Conservation (phyloP, 2,888 invertebrate genomes). For the Leucoma salicis region DNA sequence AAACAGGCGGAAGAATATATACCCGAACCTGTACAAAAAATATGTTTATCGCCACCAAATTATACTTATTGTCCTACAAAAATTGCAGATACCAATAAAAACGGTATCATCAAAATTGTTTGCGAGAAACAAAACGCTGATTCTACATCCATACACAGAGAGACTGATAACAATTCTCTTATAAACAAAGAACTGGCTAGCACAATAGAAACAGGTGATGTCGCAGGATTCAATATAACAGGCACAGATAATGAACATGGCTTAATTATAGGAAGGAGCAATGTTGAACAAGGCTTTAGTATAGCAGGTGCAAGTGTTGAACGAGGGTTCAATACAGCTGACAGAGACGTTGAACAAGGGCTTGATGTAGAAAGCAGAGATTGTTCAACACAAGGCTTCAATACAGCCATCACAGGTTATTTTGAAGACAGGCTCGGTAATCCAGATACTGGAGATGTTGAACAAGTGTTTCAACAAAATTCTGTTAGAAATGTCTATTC, state of each 20-base stretch:
- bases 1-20: slow-evolving; percentile 47
- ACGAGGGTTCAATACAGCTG: no score
- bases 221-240: neutral
- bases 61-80: slow-evolving; percentile 47
- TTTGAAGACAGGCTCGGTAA: neutral
- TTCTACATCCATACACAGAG: slow-evolving; percentile 50
- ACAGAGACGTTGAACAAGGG: no score
- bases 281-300: no score
- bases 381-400: no score
- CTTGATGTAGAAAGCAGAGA: no score
- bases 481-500: neutral
- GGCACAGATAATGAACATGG: neutral
- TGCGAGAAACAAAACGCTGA: slow-evolving; percentile 62
- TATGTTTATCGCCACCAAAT: slow-evolving; percentile 19
- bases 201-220: neutral
- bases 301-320: no score
- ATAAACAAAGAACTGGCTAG: neutral
- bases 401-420: no score
- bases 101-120: slow-evolving; percentile 21
- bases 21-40: slow-evolving; percentile 36
- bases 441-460: neutral
- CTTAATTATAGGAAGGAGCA: no score
- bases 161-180: neutral
- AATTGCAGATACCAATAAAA: slow-evolving; percentile 22
- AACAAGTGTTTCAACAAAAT: neutral